phyloP scores from a whole-genome alignment of 2,888 invertebrate genomes.

The Hypercompe scribonia region DNA sequence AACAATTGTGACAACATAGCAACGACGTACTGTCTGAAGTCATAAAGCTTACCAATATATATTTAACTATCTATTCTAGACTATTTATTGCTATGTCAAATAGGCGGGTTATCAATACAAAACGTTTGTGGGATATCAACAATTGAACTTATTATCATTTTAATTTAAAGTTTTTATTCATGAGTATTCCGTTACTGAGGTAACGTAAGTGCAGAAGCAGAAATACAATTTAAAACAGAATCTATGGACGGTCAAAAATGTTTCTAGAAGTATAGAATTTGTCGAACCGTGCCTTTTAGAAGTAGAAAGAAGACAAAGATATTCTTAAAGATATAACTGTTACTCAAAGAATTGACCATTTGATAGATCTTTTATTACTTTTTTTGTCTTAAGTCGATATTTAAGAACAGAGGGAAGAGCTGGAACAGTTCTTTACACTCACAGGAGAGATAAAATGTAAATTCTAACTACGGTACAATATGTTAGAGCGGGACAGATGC shows the following conservation, averaged over 20 bases:
- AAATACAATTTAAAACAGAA: constrained; percentile 50
- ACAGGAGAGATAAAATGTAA: constrained; percentile 66
- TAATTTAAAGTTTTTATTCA: constrained; percentile 37
- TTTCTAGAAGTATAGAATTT: constrained; percentile 45
- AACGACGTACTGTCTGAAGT: constrained; percentile 65
- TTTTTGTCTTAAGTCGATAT: constrained; percentile 36
- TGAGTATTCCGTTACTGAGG: constrained; percentile 34
- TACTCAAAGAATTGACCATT: constrained; percentile 63
- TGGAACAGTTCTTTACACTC: constrained; percentile 40
- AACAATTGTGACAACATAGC: constrained; percentile 49
- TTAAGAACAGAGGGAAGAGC: constrained; percentile 25
- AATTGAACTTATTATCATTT: constrained; percentile 67
- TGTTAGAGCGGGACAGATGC: constrained; percentile 75
- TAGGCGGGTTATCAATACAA: constrained; percentile 84
- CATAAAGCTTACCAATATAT: constrained; percentile 74
- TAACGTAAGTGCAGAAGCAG: constrained; percentile 52
- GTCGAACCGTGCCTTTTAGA: constrained; percentile 55
- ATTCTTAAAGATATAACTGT: constrained; percentile 43
- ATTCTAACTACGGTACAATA: constrained; percentile 65
- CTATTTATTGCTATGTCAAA: constrained; percentile 86
- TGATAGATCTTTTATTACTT: constrained; percentile 42
- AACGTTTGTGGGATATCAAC: constrained; percentile 70
- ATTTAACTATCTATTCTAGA: constrained; percentile 83
- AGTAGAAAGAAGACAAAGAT: constrained; percentile 35
- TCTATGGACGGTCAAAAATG: constrained; percentile 75